These are phyloP conservation scores for Drosophila anomalata DNA, from an alignment of 2,888 invertebrate genomes.

Conservation along the genomic window DNA sequence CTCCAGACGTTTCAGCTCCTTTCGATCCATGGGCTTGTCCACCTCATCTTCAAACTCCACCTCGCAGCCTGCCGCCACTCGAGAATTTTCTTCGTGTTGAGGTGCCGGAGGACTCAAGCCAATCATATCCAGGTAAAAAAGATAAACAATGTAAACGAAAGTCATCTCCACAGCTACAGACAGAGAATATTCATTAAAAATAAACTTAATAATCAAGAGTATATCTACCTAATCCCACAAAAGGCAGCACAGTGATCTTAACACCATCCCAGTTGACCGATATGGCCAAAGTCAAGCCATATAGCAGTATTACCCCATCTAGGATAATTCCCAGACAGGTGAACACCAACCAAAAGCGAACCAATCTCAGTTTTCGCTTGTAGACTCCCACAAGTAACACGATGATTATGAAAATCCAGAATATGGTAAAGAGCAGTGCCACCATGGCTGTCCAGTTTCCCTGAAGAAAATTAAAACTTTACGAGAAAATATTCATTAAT, in stretches of 20 bases:
- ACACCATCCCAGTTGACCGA: constrained; percentile 62
- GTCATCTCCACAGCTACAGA: constrained; percentile 68
- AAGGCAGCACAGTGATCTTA: constrained; percentile 58
- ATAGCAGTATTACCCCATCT: constrained; percentile 58
- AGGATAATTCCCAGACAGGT: constrained; percentile 66
- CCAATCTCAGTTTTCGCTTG: constrained; percentile 32
- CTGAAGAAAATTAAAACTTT: constrained; percentile 23
- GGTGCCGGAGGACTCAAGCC: background rate
- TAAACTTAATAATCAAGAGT: fast-evolving
- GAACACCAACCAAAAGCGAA: constrained; percentile 65
- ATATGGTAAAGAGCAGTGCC: constrained; percentile 53
- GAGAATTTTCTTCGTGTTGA: background rate
- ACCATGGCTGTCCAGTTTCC: constrained; percentile 53
- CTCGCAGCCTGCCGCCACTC: background rate
- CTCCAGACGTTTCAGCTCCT: constrained; percentile 36
- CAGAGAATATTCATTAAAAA: fast-evolving
- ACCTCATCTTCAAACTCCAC: background rate
- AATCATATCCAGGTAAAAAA: constrained; percentile 57
- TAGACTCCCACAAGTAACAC: constrained; percentile 50
- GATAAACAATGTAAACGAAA: constrained; percentile 65
- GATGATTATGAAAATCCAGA: constrained; percentile 59
- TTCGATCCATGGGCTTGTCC: constrained; percentile 8
- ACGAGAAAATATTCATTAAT: no score
- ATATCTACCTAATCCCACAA: constrained; percentile 58
- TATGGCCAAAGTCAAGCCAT: constrained; percentile 62